A percentile compares a stretch with the other conserved stretches of the same genome.
phyloP scores from a whole-genome alignment of 2,888 invertebrate genomes.

The Yponomeuta sedellus region DNA sequence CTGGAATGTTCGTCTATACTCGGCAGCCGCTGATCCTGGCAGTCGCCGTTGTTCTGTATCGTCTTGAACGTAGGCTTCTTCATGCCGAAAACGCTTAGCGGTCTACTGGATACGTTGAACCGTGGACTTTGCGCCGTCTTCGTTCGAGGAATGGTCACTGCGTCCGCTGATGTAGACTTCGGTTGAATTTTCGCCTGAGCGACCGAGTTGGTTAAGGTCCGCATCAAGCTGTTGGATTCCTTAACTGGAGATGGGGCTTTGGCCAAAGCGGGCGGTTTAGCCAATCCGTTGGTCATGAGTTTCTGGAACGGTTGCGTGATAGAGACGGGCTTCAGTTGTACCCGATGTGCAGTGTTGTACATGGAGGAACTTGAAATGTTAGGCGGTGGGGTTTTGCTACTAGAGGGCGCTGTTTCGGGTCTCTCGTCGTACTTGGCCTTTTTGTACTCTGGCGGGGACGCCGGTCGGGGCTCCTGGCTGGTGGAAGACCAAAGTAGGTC shows the following conservation, averaged over 20 bases:
- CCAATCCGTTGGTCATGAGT: neutral
- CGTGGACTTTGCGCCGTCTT: neutral
- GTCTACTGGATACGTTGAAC: neutral
- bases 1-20: slow-evolving; percentile 61
- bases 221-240: slow-evolving; percentile 15
- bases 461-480: slow-evolving; percentile 39
- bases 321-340: neutral
- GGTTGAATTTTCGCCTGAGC: neutral
- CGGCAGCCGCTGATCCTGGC: slow-evolving; percentile 47
- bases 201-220: slow-evolving; percentile 14
- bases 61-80: slow-evolving; percentile 36
- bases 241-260: slow-evolving; percentile 7
- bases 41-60: slow-evolving; percentile 54
- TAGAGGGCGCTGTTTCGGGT: slow-evolving; percentile 22
- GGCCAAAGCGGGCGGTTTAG: neutral
- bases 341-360: neutral
- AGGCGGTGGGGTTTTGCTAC: slow-evolving; percentile 18
- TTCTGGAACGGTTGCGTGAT: neutral
- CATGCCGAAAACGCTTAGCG: slow-evolving; percentile 24
- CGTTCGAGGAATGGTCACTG: neutral
- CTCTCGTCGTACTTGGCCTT: slow-evolving; percentile 29
- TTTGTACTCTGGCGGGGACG: slow-evolving; percentile 47
- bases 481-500: slow-evolving; percentile 53
- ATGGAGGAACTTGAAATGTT: neutral
- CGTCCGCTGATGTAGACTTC: slow-evolving; percentile 12